Base-by-base conservation (phyloP, 1,140 invertebrate species). In the Laupala kohalensis region DNA sequence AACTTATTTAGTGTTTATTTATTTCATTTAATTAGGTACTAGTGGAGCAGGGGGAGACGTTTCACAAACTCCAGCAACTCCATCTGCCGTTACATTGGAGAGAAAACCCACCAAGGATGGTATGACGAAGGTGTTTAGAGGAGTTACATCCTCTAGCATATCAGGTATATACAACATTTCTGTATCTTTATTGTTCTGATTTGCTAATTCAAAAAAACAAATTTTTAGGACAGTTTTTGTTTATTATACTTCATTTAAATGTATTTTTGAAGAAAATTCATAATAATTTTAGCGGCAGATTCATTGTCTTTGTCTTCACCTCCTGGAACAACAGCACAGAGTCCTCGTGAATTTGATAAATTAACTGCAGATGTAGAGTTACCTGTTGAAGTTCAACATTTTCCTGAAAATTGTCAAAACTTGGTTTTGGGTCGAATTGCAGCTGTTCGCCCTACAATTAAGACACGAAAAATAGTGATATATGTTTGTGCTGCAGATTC, bases 401-500 rank as follows among this genome's bases (percentile, higher is more conserved):
- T 89, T 69, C 83, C 82, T 0, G 83, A 84, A 25, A 83, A 84
- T 69, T 79, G 83, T 28, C 78, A 82, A 23, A 80, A 82, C 72
- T 81, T 84, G 30, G 77, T 89, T 15, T 82, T 87, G 77, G 87
- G 87, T 15, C 79, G 84, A 73, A 79, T 86, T 0, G 80, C 80
- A 0, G 78, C 80, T 25, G 78, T 79, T 23, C 81, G 83, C 71
- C 77, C 80, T 0, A 78, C 81, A 19, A 74, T 82, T 12, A 83
- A 84, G 28, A 82, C 82, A 9, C 84, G 84, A 24, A 90, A 86
- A 77, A 86, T 90, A 77, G 84, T 88, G 30, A 84, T 90, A 53
- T 90, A 89, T 75, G 84, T 89, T 3, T 88, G 86, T 74, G 87
- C 87, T 23, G 86, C 88, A 5, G 87, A 88, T 76, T 88, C 87